These are phyloP conservation scores for Eugnorisma glareosa DNA, from an alignment of 2,888 invertebrate species.

Conservation along the genomic window DNA sequence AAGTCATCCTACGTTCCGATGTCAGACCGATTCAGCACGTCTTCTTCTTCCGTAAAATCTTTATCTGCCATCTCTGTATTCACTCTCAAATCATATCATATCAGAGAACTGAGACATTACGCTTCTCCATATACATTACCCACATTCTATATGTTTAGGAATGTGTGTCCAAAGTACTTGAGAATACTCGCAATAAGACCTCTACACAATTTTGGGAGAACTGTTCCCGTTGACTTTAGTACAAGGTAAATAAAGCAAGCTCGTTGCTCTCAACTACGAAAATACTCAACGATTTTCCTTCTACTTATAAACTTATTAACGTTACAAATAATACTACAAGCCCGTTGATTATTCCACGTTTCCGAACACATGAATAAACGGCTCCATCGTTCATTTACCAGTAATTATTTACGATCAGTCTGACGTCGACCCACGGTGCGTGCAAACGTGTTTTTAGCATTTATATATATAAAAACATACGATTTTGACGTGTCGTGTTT, in stretches of 20 bases:
- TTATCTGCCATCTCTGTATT: neutral
- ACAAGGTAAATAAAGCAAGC: neutral
- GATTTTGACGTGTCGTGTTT: conserved; percentile 49
- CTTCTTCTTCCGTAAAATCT: conserved; percentile 4
- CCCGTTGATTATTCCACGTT: conserved; percentile 45
- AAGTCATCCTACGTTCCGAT: neutral
- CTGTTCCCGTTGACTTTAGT: neutral
- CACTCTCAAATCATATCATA: neutral
- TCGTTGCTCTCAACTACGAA: neutral
- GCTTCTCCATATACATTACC: neutral
- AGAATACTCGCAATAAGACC: neutral
- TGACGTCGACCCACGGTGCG: conserved; percentile 41
- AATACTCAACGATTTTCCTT: conserved; percentile 33
- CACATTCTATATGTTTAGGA: neutral
- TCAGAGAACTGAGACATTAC: neutral
- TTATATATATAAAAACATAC: conserved; percentile 54
- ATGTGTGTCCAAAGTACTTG: neutral
- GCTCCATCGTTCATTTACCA: conserved; percentile 58
- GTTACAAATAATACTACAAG: conserved; percentile 38
- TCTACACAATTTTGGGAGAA: neutral
- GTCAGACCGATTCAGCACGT: neutral
- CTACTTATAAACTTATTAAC: neutral
- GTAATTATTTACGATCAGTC: conserved; percentile 65
- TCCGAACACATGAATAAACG: conserved; percentile 56
- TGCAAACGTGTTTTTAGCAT: conserved; percentile 66